phyloP scores from a whole-genome alignment of 2,797 vertebrate genomes.

The Tadarida brasiliensis region DNA sequence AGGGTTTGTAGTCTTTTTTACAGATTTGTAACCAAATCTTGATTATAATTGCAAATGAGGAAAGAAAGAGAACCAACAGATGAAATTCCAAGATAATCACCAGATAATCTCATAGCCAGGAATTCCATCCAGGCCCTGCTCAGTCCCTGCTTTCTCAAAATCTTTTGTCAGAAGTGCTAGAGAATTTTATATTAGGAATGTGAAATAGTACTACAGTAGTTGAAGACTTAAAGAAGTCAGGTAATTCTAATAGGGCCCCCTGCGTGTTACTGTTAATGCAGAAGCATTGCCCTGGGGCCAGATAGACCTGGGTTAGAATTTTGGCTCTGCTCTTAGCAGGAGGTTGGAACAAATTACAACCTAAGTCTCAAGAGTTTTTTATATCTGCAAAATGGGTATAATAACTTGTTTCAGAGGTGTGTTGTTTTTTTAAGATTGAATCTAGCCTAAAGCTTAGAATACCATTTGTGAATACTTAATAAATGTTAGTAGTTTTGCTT shows the following conservation, averaged over 20 bases:
- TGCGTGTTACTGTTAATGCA: neutral
- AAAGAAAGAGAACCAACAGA: neutral
- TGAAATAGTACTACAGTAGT: neutral
- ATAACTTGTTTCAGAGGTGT: conserved; percentile 19
- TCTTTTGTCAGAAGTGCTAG: neutral
- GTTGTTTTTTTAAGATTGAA: neutral
- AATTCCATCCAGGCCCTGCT: neutral
- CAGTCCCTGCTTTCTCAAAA: neutral
- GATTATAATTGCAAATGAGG: conserved; percentile 18
- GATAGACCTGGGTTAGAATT: neutral
- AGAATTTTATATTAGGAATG: neutral
- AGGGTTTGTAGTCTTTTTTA: conserved; percentile 45
- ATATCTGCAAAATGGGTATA: conserved; percentile 24
- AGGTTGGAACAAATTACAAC: neutral
- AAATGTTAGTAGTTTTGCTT: conserved; percentile 31
- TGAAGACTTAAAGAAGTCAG: neutral
- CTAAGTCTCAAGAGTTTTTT: neutral
- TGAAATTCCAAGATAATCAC: neutral
- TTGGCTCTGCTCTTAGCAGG: neutral
- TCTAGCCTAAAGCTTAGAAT: conserved; percentile 9
- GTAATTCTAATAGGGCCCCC: neutral
- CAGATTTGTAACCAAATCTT: conserved; percentile 52
- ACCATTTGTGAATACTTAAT: neutral
- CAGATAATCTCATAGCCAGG: neutral
- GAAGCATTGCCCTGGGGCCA: neutral